Evolutionary conservation across 2,113 vertebrate genomes (phyloP).

Genomic region (Etia nguti): DNA sequence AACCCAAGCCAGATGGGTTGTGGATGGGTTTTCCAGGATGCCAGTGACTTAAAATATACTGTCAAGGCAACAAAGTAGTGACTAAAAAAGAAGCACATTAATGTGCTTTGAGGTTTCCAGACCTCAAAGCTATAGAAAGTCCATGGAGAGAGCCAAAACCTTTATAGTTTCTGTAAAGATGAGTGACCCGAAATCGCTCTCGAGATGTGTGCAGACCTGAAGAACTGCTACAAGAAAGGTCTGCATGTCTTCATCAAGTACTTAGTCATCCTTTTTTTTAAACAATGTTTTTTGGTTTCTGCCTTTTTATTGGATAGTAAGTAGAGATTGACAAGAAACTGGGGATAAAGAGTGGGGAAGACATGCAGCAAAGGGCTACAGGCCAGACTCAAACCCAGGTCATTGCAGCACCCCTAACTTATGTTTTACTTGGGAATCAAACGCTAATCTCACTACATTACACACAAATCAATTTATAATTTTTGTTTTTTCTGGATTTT

Average conservation of each 20-base stretch:
- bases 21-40: background rate
- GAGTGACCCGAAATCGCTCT: background rate
- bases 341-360: background rate
- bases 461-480: background rate
- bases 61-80: background rate
- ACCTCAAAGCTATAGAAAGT: background rate
- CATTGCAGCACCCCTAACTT: background rate
- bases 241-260: background rate
- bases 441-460: background rate
- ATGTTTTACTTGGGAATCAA: background rate
- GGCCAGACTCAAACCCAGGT: background rate
- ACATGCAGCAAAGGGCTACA: background rate
- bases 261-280: background rate
- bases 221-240: background rate
- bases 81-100: background rate
- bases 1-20: background rate
- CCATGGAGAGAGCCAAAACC: background rate
- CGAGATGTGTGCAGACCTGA: background rate
- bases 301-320: too few relatives aligned
- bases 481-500: background rate
- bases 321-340: background rate
- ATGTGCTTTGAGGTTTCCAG: background rate
- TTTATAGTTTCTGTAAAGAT: background rate
- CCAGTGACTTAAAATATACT: background rate
- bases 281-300: too few relatives aligned